Evolutionary conservation across 2,888 invertebrate species (phyloP).

Genomic region (Anoplius nigerrimus): DNA sequence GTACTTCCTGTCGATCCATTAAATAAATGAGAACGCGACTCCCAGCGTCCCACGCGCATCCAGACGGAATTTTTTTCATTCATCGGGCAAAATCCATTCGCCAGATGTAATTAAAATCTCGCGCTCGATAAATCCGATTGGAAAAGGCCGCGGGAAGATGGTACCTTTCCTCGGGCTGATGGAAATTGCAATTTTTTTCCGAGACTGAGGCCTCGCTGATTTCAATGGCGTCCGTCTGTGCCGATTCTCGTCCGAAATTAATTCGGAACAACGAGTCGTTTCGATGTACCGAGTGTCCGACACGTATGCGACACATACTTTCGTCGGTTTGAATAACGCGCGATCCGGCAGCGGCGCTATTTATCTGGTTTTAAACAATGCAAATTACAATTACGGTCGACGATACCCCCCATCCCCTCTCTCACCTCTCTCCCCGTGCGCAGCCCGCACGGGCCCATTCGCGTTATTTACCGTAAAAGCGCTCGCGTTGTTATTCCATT

Average conservation of each 20-base stretch:
- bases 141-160: too few species aligned
- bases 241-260: not conserved
- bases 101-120: too few species aligned
- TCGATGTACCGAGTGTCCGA: conserved; percentile 1
- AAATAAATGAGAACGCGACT: too few species aligned
- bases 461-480: conserved; percentile 62
- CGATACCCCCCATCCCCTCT: conserved; percentile 13
- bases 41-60: too few species aligned
- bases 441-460: conserved; percentile 41
- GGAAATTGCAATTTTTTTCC: too few species aligned
- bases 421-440: not conserved
- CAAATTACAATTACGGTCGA: conserved; percentile 60
- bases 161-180: too few species aligned
- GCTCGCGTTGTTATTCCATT: conserved; percentile 62
- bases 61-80: too few species aligned
- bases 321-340: conserved; percentile 38
- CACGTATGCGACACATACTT: conserved; percentile 27
- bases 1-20: too few species aligned
- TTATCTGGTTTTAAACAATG: conserved; percentile 65
- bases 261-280: not conserved
- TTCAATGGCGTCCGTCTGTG: too few species aligned
- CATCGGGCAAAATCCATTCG: too few species aligned
- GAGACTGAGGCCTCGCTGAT: too few species aligned
- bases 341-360: conserved; percentile 45
- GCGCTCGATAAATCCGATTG: too few species aligned